phyloP scores from a whole-genome alignment of 92 coral and sea anemone genomes.

The Pocillopora meandrina region DNA sequence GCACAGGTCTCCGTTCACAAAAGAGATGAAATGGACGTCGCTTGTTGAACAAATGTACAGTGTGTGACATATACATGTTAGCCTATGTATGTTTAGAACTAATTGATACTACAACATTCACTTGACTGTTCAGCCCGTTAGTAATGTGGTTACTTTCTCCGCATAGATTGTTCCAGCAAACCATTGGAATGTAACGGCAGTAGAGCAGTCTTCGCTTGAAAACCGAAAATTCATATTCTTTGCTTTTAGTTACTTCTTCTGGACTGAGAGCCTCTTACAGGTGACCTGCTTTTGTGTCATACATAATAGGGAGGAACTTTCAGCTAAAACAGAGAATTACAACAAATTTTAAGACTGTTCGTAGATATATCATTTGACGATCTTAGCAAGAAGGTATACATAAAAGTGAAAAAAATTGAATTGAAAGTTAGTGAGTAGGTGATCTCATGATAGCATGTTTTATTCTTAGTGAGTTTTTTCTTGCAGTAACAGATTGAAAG shows the following conservation, averaged over 20 bases:
- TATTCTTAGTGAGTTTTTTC: too few species aligned
- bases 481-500: too few species aligned
- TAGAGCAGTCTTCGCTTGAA: not conserved
- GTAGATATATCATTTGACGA: not conserved
- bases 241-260: not conserved
- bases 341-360: not conserved
- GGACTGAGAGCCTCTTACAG: not conserved
- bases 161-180: not conserved
- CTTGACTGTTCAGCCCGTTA: not conserved
- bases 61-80: not conserved
- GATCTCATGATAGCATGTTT: too few species aligned
- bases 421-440: too few species aligned
- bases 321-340: not conserved
- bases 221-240: not conserved
- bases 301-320: not conserved
- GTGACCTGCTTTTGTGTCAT: not conserved
- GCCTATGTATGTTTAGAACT: not conserved
- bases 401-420: too few species aligned
- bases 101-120: not conserved
- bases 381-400: not conserved
- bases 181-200: slow-evolving; percentile 19
- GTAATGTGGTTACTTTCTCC: not conserved
- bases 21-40: too few species aligned
- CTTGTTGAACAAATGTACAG: too few species aligned
- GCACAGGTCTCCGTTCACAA: too few species aligned